These are phyloP conservation scores for Cydia splendana DNA, from an alignment of 1,140 invertebrate species.

Conservation along the genomic window DNA sequence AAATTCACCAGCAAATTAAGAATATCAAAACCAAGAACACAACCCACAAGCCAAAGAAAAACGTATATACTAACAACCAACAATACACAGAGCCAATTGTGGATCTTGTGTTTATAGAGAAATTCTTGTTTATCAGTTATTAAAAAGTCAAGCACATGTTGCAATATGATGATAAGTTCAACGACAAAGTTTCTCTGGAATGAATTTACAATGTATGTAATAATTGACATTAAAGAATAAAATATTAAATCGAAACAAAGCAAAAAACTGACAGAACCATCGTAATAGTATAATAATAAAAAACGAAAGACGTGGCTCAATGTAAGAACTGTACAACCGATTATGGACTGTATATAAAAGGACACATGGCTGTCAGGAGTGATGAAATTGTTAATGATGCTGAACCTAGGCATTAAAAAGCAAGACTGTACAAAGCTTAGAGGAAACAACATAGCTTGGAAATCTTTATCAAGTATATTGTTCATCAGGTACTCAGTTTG, in stretches of 20 bases:
- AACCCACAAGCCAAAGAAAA: background rate
- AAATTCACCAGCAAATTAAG: background rate
- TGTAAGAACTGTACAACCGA: background rate
- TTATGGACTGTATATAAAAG: background rate
- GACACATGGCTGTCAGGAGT: background rate
- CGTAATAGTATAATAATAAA: background rate
- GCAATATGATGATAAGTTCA: background rate
- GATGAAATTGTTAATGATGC: conserved; percentile 1
- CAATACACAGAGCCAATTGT: background rate
- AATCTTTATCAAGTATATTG: no score
- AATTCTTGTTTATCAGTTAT: background rate
- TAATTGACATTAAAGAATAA: background rate
- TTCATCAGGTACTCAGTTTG: no score
- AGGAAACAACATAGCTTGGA: no score
- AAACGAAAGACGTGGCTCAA: background rate
- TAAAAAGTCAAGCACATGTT: background rate
- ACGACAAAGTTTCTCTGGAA: background rate
- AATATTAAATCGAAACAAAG: background rate
- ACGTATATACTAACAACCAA: background rate
- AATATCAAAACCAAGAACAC: background rate
- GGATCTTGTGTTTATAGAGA: background rate
- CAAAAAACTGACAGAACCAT: background rate
- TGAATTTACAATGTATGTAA: background rate
- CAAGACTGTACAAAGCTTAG: no score
- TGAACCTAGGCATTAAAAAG: background rate